Conservation (phyloP, 2,797 vertebrate species). For the Champsocephalus esox region DNA sequence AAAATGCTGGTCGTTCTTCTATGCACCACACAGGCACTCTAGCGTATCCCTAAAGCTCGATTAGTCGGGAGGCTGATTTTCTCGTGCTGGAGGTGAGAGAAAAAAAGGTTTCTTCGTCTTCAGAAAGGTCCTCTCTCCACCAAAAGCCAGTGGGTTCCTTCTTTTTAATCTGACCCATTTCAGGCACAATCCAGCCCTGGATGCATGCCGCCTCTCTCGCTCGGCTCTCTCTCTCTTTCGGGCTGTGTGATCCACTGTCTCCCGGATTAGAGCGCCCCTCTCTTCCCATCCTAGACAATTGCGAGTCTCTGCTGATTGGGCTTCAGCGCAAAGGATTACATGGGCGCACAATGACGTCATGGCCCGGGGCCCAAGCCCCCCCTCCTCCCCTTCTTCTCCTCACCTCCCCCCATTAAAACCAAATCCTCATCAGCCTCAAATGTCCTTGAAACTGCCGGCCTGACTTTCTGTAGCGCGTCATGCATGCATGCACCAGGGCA, state of each 20-base stretch:
- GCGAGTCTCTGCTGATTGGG: constrained; percentile 93
- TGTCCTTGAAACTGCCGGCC: constrained; percentile 95
- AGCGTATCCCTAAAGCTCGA: constrained; percentile 53
- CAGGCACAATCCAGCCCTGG: constrained; percentile 75
- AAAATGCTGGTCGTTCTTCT: constrained; percentile 67
- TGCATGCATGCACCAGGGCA: constrained; percentile 57
- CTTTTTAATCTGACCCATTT: constrained; percentile 81
- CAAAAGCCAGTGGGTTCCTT: constrained; percentile 78
- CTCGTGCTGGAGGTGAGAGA: constrained; percentile 46
- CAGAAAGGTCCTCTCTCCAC: constrained; percentile 64
- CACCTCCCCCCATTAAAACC: constrained; percentile 89
- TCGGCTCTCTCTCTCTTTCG: constrained; percentile 70
- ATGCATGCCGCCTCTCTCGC: constrained; percentile 67
- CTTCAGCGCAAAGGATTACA: constrained; percentile 96
- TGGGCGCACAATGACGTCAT: constrained; percentile 98
- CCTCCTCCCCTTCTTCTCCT: constrained; percentile 75
- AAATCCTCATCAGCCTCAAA: constrained; percentile 96
- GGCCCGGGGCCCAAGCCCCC: constrained; percentile 89
- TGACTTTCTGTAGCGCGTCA: constrained; percentile 87
- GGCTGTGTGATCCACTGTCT: constrained; percentile 90
- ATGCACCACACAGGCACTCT: constrained; percentile 44
- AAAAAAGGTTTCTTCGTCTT: constrained; percentile 61
- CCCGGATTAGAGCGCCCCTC: constrained; percentile 89
- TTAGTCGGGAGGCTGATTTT: constrained; percentile 41
- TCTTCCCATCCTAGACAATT: constrained; percentile 88